A percentile compares a stretch with the other conserved stretches of the same genome.
These are phyloP conservation scores for Saccostrea echinata DNA, from an alignment of 1,140 invertebrate species.

Conservation along the genomic window DNA sequence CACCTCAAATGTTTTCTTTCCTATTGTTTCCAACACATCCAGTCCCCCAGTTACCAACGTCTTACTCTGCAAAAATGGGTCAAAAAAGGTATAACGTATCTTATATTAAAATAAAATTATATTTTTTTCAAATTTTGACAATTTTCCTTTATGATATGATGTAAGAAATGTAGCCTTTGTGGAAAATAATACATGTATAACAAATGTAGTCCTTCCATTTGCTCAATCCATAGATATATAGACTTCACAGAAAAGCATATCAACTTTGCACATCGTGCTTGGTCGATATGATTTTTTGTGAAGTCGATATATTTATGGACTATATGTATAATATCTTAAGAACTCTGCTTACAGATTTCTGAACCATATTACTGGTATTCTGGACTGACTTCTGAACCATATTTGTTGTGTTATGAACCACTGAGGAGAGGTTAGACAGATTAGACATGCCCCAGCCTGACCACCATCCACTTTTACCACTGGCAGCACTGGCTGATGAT, in stretches of 20 bases:
- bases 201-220: no score
- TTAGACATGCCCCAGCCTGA: conserved; percentile 74
- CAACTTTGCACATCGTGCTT: no score
- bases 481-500: neutral
- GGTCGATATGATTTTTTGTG: neutral
- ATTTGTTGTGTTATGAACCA: conserved; percentile 68
- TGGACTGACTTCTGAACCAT: conserved; percentile 62
- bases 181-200: no score
- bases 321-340: neutral
- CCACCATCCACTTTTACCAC: conserved; percentile 67
- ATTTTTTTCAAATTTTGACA: no score
- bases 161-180: no score
- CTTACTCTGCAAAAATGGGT: conserved; percentile 82
- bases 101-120: no score
- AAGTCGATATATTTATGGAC: neutral
- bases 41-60: conserved; percentile 90
- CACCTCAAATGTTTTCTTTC: conserved; percentile 96
- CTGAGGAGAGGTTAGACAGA: conserved; percentile 44
- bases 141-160: no score
- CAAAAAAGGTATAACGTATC: no score
- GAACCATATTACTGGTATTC: conserved; percentile 16
- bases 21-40: conserved; percentile 93
- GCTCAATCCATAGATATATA: neutral
- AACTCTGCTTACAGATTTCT: neutral
- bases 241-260: no score